Base-by-base conservation (phyloP, 2,888 invertebrate genomes). In the Mimachlamys varia region DNA sequence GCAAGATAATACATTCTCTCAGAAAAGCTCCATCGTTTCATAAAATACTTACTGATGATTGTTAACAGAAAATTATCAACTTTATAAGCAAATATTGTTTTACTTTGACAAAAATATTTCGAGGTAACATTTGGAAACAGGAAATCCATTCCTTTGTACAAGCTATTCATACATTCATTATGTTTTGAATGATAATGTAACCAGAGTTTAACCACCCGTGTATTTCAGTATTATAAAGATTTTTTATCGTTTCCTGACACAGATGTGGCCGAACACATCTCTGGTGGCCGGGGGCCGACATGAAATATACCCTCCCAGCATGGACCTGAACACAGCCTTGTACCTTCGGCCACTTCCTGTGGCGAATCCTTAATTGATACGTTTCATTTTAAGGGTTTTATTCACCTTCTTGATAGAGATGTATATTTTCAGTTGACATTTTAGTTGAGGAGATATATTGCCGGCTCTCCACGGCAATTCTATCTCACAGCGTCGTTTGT, bases 331-430 rank as follows among this genome's bases (percentile, higher is more conserved):
- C 33, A 76, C 76, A 22, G 76, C 76, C 76, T 76, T 76, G 76
- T 76, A 76, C 76, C 76, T 76, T 76, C 76, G 76, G 22, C 76
- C 76, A 76, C 33, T 76, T 76, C 76, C 76, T 27, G 76, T 76
- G 12, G 76, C 13, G 76, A 76, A 76, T 4, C 33, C 27, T 76
- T 76, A 76, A 76, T 76, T 76, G 76, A 76, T 76, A 76, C 76
- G 33, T 76, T 76, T 76, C 27, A 76, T 76, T 76, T 76, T 76
- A 76, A 33, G 76, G 76, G 27, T 76, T 76, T 76, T 33, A 76
- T 76, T 76, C 33, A 12, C 76, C 76, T 76, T 27, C 27, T 12
- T 76, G 33, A 76, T 76, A 76, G 76, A 76, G 76, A 76, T 76
- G 76, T 76, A 76, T 76, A 76, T 76, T 76, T 33, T 27, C 33